Conservation (phyloP, 2,888 invertebrate species). For the Diadegma fenestrale region DNA sequence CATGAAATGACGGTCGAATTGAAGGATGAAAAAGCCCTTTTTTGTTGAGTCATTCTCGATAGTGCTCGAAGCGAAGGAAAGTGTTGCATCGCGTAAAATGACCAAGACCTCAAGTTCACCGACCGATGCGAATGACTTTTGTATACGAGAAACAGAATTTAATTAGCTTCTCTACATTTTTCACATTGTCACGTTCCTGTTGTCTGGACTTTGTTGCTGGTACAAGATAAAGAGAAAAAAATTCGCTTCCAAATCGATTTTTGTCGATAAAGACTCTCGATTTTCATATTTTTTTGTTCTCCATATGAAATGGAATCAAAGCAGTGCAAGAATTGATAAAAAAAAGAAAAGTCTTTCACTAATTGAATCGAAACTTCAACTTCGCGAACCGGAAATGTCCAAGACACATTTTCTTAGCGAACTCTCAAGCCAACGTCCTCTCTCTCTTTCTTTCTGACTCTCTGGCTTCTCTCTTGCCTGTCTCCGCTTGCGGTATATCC, state of each 20-base stretch:
- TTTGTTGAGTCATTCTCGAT: conserved; percentile 46
- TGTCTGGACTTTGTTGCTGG: conserved; percentile 2
- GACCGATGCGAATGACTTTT: conserved; percentile 45
- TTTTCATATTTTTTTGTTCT: background rate
- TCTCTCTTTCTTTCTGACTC: background rate
- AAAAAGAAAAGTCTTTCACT: conserved; percentile 1
- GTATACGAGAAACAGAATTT: conserved; percentile 12
- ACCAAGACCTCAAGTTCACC: conserved; percentile 34
- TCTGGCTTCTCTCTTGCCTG: conserved; percentile 4
- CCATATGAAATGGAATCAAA: background rate
- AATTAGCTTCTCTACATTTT: conserved; percentile 18
- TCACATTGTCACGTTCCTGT: conserved; percentile 46
- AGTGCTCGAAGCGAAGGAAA: conserved; percentile 27
- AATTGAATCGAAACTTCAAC: background rate
- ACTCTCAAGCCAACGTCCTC: conserved; percentile 5
- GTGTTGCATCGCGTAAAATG: background rate
- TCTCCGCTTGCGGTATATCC: conserved; percentile 26
- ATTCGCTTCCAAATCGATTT: background rate
- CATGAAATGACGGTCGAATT: conserved; percentile 31
- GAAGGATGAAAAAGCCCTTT: conserved; percentile 28
- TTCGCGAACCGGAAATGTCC: conserved; percentile 40
- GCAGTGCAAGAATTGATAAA: background rate
- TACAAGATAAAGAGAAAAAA: background rate
- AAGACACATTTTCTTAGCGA: conserved; percentile 8
- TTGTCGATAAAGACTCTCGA: background rate